Percentiles rank a stretch among this genome's conserved stretches.
Evolutionary conservation across 2,113 vertebrate genomes (phyloP).

Genomic region (Argyrosomus japonicus): DNA sequence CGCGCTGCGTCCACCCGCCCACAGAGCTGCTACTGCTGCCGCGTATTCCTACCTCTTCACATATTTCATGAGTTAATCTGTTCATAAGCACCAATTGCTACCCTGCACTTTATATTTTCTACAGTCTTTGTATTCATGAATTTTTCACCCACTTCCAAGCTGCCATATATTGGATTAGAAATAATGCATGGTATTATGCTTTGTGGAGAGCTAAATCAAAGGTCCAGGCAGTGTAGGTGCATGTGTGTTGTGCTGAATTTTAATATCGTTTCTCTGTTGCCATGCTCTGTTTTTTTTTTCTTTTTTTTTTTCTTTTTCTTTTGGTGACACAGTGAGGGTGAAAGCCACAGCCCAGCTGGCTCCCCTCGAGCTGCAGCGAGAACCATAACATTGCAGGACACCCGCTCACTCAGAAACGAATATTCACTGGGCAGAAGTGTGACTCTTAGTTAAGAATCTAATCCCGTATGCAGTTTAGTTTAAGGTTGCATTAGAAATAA

Average conservation of each 20-base stretch:
- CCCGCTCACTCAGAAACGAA: conserved; percentile 25
- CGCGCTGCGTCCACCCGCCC: conserved; percentile 13
- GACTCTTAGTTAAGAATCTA: conserved; percentile 36
- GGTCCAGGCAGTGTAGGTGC: conserved; percentile 22
- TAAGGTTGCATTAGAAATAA: conserved; percentile 5
- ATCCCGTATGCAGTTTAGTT: conserved; percentile 35
- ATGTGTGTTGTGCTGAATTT: conserved; percentile 46
- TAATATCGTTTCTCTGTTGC: conserved; percentile 42
- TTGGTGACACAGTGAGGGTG: conserved; percentile 47
- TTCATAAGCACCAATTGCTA: neutral
- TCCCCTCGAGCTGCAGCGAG: conserved; percentile 47
- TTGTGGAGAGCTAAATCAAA: conserved; percentile 22
- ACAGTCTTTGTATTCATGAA: conserved; percentile 3
- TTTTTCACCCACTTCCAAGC: conserved; percentile 21
- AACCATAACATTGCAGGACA: conserved; percentile 53
- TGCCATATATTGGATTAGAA: neutral
- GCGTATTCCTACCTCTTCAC: neutral
- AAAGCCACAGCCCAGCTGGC: conserved; percentile 59
- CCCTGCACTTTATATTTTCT: neutral
- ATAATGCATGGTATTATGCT: conserved; percentile 22
- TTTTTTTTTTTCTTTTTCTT: conserved; percentile 17
- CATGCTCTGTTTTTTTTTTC: conserved; percentile 28
- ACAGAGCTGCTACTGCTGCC: neutral
- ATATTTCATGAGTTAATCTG: neutral
- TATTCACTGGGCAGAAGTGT: conserved; percentile 36